Base-by-base conservation (phyloP, 1,140 invertebrate species). In the Bombus vancouverensis region DNA sequence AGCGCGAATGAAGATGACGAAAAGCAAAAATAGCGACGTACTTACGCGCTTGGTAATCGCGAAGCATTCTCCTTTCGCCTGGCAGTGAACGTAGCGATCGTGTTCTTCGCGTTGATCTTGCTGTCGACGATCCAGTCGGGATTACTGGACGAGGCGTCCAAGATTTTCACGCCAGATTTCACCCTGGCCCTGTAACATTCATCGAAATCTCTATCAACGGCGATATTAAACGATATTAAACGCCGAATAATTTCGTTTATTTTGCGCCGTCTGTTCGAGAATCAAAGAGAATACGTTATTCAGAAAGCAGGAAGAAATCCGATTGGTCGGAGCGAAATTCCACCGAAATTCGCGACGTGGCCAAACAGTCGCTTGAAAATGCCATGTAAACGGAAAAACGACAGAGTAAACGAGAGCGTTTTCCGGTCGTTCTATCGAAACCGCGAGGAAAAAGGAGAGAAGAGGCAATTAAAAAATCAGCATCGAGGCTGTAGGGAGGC, bases 71-170 rank as follows among this genome's bases (percentile, higher is more conserved):
- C 97, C 68, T 97, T 97, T 70, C 97, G 95, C 77, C 98, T 97
- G 0, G 98, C 97, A 0, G 98, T 98, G 34, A 99, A 98, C 15
- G 98, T 98, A 3, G 98, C 98, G 3, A 97, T 96, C 4, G 98
- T 98, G 80, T 98, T 97, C 92, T 98, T 97, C 44, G 97, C 96
- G 92, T 97, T 98, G 78, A 97, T 96, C 88, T 99, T 98, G 44
- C 98, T 97, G 22, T 97, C 97, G 65, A 99, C 96, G 86, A 97
- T 98, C 98, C 98, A 99, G 71, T 97, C 96, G 28, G 96, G 94
- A 65, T 97, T 97, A 75, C 97, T 97, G 13, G 97, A 96, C 44
- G 97, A 97, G 28, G 98, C 98, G 76, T 97, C 98, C 90, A 98
- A 95, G 87, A 99, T 96, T 86, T 97, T 96, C 57, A 99, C 93